phyloP scores from a whole-genome alignment of 2,113 vertebrate species.

The Rhabdomys dilectus region DNA sequence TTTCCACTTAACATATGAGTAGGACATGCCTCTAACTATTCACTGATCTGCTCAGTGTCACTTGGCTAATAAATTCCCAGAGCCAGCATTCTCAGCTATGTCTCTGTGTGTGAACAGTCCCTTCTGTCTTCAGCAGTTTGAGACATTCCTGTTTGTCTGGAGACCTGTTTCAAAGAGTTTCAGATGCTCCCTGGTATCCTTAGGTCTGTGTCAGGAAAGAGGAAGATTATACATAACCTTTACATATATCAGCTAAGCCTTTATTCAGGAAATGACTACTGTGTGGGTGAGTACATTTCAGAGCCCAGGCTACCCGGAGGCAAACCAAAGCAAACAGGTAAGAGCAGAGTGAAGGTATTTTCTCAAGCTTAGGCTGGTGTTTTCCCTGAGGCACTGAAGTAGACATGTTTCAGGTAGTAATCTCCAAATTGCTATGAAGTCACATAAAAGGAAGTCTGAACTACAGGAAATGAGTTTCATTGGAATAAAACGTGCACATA shows the following conservation, averaged over 20 bases:
- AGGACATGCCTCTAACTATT: neutral
- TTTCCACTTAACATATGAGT: neutral
- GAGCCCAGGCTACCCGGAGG: neutral
- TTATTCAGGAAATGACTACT: neutral
- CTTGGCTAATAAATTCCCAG: neutral
- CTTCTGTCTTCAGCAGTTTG: neutral
- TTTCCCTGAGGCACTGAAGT: neutral
- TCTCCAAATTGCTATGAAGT: neutral
- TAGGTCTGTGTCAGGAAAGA: neutral
- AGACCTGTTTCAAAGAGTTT: neutral
- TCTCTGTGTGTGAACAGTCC: neutral
- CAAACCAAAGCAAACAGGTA: neutral
- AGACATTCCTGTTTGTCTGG: neutral
- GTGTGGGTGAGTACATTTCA: neutral
- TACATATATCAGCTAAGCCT: neutral
- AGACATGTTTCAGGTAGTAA: neutral
- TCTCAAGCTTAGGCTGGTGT: neutral
- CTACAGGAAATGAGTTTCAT: neutral
- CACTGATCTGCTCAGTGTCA: neutral
- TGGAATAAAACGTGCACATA: no score
- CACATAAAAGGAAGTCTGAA: neutral
- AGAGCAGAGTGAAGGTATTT: neutral
- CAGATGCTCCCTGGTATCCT: neutral
- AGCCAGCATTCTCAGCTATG: neutral
- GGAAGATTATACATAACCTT: accelerated